Evolutionary conservation across 2,797 vertebrate genomes (phyloP), one percentile per base, ranked within the genome.

Genomic region (Urocyon cinereoargenteus): DNA sequence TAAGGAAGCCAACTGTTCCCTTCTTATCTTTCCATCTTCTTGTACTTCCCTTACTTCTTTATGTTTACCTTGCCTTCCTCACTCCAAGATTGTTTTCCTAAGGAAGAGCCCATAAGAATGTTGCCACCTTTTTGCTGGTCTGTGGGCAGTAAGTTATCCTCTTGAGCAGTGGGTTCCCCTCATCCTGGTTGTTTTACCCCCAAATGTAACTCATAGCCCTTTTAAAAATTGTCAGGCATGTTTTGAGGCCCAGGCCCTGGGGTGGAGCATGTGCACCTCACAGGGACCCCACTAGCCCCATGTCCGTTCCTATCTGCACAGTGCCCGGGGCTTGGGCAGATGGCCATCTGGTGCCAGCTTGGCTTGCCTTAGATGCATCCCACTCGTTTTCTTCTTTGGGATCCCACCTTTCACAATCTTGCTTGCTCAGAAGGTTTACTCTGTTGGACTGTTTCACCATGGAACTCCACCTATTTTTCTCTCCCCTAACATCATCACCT

Each of bases 61-160:
- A 72, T 70, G 84, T 94, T 91, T 64, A 40, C 45, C 22, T 40
- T 81, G 91, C 94, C 94, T 88, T 79, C 15, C 75, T 70, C 79
- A 21, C 24, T 89, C 59, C 86, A 18, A 78, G 79, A 40, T 94
- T 59, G 16, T 90, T 84, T 91, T 95, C 90, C 82, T 68, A 36
- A 55, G 92, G 73, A 86, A 95, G 95, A 85, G 66, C 62, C 75
- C 88, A 94, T 21, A 22, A 24, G 70, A 87, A 28, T 61, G 77
- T 91, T 24, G 72, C 28, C 66, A 57, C 36, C 91, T 90, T 73
- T 19, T 21, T 31, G 64, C 87, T 88, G 72, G 72, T 95, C 87
- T 88, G 87, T 61, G 93, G 95, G 12, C 79, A 16, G 51, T 36
- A 40, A 53, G 61, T 81, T 31, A 70, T 61, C 62, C 84, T 86